Percentiles rank a stretch among this genome's conserved stretches.
phyloP scores from a whole-genome alignment of 2,797 vertebrate species.

The Rhodeus uyekii region DNA sequence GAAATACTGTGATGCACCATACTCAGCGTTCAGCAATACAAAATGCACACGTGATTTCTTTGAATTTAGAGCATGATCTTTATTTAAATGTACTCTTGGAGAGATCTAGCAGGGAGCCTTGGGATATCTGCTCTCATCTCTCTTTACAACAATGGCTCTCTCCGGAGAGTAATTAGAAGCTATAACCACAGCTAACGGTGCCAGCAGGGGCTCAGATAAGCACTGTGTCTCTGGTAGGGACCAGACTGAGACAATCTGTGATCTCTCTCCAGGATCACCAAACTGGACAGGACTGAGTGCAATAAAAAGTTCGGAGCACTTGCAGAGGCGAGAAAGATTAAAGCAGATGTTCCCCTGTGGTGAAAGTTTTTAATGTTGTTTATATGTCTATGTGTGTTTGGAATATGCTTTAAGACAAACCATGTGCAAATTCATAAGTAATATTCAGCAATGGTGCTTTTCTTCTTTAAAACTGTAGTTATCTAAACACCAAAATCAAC shows the following conservation, averaged over 20 bases:
- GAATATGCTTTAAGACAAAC: too few relatives aligned
- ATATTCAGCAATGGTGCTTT: too few relatives aligned
- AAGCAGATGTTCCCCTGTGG: neutral
- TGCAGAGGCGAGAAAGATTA: neutral
- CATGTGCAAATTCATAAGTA: too few relatives aligned
- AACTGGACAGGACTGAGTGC: neutral
- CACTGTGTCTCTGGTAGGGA: constrained; percentile 28
- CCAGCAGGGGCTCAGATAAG: constrained; percentile 41
- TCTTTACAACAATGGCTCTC: constrained; percentile 47
- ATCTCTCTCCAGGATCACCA: constrained; percentile 17
- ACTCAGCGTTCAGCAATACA: neutral
- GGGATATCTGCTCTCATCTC: constrained; percentile 44
- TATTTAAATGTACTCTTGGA: constrained; percentile 48
- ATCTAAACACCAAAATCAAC: too few relatives aligned
- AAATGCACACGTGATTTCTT: constrained; percentile 7
- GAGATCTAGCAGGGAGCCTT: constrained; percentile 45
- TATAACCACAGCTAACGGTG: constrained; percentile 49
- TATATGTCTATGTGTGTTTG: too few relatives aligned
- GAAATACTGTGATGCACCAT: neutral
- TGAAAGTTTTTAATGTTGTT: too few relatives aligned
- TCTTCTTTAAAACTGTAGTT: too few relatives aligned
- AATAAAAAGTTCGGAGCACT: neutral
- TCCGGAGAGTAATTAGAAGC: constrained; percentile 57
- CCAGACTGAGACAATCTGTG: constrained; percentile 21
- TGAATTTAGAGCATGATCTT: constrained; percentile 41